These are phyloP conservation scores for Characodon lateralis DNA, from an alignment of 2,797 vertebrate species.

Conservation along the genomic window DNA sequence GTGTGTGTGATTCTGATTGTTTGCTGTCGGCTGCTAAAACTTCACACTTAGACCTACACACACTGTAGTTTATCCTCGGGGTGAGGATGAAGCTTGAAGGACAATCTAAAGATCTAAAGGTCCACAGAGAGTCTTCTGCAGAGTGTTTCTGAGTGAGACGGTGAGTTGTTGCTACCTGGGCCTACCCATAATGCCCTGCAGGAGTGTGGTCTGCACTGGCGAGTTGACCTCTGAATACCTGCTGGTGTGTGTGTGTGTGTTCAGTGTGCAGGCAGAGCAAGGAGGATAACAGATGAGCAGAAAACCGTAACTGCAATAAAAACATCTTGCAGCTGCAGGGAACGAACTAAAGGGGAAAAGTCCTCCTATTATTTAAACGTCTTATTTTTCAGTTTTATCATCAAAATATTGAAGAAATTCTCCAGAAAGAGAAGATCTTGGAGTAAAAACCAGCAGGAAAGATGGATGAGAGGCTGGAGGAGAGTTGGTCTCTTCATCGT, in stretches of 20 bases:
- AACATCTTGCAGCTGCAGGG: not conserved
- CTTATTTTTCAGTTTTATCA: not conserved
- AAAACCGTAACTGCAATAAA: constrained; percentile 8
- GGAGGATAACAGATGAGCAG: not conserved
- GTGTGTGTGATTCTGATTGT: not conserved
- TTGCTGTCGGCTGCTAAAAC: not conserved
- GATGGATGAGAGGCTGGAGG: not conserved
- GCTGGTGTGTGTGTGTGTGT: constrained; percentile 43
- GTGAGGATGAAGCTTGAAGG: constrained; percentile 46
- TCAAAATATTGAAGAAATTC: not conserved
- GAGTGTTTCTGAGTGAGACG: constrained; percentile 10
- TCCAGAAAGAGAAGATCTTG: not conserved
- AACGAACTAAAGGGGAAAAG: not conserved
- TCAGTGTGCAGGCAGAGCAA: constrained; percentile 15
- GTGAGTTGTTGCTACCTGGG: constrained; percentile 40
- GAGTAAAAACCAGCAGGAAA: not conserved
- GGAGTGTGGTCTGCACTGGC: constrained; percentile 42
- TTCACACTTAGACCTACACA: constrained; percentile 7
- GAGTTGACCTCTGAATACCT: constrained; percentile 54
- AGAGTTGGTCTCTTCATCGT: constrained; percentile 14
- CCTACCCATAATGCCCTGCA: constrained; percentile 61
- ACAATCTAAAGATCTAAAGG: constrained; percentile 34
- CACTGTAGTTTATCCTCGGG: constrained; percentile 5
- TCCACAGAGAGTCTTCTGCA: constrained; percentile 19
- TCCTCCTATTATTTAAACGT: not conserved